Evolutionary conservation across 2,113 vertebrate species (phyloP), one percentile per base, ranked within the genome.

Genomic region (Pluvianellus socialis): DNA sequence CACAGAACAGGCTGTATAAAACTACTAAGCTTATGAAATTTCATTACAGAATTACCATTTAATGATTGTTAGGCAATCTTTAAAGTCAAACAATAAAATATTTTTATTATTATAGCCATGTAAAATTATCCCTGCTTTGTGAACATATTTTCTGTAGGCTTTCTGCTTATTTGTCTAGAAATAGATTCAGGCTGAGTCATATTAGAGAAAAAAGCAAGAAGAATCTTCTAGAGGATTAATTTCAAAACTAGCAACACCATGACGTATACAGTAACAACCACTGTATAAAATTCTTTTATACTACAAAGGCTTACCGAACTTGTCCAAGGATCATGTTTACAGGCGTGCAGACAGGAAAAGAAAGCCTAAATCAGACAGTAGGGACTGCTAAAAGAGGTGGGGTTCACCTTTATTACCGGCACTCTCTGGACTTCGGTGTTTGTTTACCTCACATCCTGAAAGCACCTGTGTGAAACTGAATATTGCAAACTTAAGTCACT

Each of bases 41-140:
- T 90, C 93, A 96, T 91, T 96, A 88, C 59, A 92, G 55, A 72
- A 74, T 44, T 92, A 82, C 45, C 26, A 95, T 79, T 88, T 88
- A 97, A 93, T 66, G 49, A 73, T 68, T 94, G 35, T n/a, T 93
- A 72, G 73, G 12, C 42, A 75, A 65, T 53, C 26, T 40, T 81
- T 89, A 38, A 53, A 93, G 65, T 55, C 28, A 59, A 96, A 79
- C 68, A 73, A 73, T 85, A 75, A 58, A 77, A 58, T 19, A 17
- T 4, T 44, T 83, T 55, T 74, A 62, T 86, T 89, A 88, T n/a
- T 17, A 0, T 30, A 92, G 47, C 24, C 23, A 82, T 30, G 66
- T 85, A 74, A 97, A 94, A 90, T 61, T 82, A 86, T n/a, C 79
- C 35, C 66, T 76, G 53, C 33, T 86, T 95, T 58, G 19, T 92